These are phyloP conservation scores for Nowickia ferox DNA, from an alignment of 2,888 invertebrate genomes.

Conservation along the genomic window DNA sequence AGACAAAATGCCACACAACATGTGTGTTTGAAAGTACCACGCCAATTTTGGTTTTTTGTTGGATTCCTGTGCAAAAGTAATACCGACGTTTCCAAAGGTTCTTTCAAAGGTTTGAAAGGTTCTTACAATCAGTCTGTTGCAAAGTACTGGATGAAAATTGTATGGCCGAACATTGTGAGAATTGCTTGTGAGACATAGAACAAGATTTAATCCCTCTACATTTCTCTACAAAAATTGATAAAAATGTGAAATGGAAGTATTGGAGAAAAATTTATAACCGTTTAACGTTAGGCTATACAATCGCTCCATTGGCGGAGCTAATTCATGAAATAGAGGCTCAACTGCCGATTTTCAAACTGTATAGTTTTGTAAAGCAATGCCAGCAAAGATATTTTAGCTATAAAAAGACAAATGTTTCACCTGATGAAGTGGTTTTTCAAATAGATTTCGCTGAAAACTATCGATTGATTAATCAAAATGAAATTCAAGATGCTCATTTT, in stretches of 20 bases:
- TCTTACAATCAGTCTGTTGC: constrained; percentile 53
- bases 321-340: constrained; percentile 50
- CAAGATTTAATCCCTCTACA: constrained; percentile 45
- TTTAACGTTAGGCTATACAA: constrained; percentile 41
- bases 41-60: constrained; percentile 59
- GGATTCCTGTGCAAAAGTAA: constrained; percentile 44
- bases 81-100: constrained; percentile 53
- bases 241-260: constrained; percentile 43
- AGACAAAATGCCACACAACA: too few species aligned
- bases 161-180: too few species aligned
- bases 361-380: constrained; percentile 42
- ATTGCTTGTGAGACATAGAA: constrained; percentile 27
- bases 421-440: constrained; percentile 46
- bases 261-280: constrained; percentile 60
- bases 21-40: constrained; percentile 31
- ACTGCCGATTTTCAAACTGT: constrained; percentile 53
- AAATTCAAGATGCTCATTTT: too few species aligned
- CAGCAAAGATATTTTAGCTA: too few species aligned
- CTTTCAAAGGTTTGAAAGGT: constrained; percentile 37
- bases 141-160: too few species aligned
- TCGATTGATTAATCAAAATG: too few species aligned
- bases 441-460: too few species aligned
- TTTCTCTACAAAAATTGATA: constrained; percentile 40
- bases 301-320: constrained; percentile 43
- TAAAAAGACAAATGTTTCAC: constrained; percentile 20